Percentiles rank a stretch among this genome's conserved stretches.
Conservation (phyloP, 2,113 vertebrate genomes). For the Xenopus laevis region DNA sequence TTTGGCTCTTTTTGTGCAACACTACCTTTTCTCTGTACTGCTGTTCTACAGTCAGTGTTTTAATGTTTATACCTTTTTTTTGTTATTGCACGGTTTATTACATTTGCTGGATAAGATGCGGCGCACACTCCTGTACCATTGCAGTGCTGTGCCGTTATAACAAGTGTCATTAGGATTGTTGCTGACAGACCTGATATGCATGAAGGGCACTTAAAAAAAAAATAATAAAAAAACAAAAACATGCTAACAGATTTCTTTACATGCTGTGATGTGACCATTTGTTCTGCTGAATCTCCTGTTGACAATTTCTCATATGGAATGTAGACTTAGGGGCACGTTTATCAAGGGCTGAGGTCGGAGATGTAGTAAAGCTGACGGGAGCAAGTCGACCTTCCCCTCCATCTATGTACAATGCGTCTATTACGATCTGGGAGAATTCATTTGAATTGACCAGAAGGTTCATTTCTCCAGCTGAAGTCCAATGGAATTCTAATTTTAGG, state of each 20-base stretch:
- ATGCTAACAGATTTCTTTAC: constrained; percentile 32
- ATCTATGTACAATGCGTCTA: no score
- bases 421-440: no score
- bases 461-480: no score
- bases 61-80: constrained; percentile 83
- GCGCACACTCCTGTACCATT: constrained; percentile 88
- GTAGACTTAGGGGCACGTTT: no score
- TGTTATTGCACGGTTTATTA: constrained; percentile 95
- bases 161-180: constrained; percentile 90
- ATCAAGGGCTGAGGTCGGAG: no score
- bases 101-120: constrained; percentile 81
- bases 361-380: no score
- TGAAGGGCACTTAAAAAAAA: constrained; percentile 88
- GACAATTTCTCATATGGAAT: no score
- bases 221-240: constrained; percentile 54
- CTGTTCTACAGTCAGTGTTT: constrained; percentile 92
- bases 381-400: no score
- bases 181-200: constrained; percentile 88
- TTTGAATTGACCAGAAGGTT: no score
- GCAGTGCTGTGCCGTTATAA: constrained; percentile 91
- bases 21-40: constrained; percentile 85
- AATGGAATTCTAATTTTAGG: no score
- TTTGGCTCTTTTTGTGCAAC: constrained; percentile 82
- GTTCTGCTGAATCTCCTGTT: neutral
- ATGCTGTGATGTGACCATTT: constrained; percentile 1